phyloP scores from a whole-genome alignment of 2,113 vertebrate genomes.

The Hippocampus barbouri region DNA sequence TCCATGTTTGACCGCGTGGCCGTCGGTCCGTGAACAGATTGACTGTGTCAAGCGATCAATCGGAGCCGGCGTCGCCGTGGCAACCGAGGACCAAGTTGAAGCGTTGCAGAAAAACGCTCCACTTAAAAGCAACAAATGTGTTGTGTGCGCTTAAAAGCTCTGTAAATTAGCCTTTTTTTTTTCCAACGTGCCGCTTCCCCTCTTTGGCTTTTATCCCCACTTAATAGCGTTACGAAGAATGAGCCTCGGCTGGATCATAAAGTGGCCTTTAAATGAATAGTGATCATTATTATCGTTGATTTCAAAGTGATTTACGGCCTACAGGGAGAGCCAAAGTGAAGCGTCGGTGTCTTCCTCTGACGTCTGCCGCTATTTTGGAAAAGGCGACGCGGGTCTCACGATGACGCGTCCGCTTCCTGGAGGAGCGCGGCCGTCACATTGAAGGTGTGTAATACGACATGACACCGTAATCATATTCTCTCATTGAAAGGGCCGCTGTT shows the following conservation, averaged over 20 bases:
- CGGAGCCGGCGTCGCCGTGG: background rate
- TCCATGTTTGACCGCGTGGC: background rate
- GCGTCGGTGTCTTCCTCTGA: background rate
- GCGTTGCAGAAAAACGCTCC: background rate
- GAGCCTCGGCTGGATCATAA: background rate
- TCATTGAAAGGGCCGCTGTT: slow-evolving; percentile 64
- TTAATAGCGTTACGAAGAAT: background rate
- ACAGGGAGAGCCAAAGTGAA: background rate
- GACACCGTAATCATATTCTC: slow-evolving; percentile 70
- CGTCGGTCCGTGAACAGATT: background rate
- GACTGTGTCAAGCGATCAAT: slow-evolving; percentile 5
- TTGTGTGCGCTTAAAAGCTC: background rate
- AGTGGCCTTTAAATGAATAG: slow-evolving; percentile 2
- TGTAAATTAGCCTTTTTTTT: background rate
- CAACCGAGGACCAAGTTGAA: background rate
- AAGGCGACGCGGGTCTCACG: slow-evolving; percentile 7
- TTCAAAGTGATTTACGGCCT: background rate
- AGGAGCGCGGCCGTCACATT: slow-evolving; percentile 52
- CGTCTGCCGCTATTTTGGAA: slow-evolving; percentile 13
- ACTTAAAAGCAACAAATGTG: background rate
- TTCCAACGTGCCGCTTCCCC: background rate
- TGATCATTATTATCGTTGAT: background rate
- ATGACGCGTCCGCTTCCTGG: slow-evolving; percentile 26
- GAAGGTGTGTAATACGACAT: slow-evolving; percentile 70
- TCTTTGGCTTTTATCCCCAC: background rate